Evolutionary conservation across 2,113 vertebrate species (phyloP), one percentile per base, ranked within the genome.

Genomic region (Perca schrenkii): DNA sequence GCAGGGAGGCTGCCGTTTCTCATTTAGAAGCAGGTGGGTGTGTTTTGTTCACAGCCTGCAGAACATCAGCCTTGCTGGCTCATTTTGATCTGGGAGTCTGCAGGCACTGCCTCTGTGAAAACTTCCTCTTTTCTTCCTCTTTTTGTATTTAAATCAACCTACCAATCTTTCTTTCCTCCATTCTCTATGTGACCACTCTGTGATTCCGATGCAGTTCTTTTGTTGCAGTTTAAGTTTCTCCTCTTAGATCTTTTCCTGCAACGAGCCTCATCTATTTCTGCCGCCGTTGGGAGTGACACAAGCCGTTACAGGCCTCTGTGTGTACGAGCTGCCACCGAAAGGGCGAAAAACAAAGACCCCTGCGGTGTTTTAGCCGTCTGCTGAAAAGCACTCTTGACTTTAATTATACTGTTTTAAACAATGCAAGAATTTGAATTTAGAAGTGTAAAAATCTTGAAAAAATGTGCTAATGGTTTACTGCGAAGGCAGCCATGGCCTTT

Each of bases 1-100:
- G 78, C 89, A 60, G 81, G 49, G 83, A 89, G 89, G 92, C 77
- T 88, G 89, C 87, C 58, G 61, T 73, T 79, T 92, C 91, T 89
- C 74, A 81, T 90, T 92, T 90, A 90, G 86, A 90, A 93, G 88
- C 86, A 85, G 83, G 91, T 90, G 86, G 91, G 90, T 81, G 90
- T 78, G 85, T 91, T 90, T 83, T n/a, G 89, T 89, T 75, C 84
- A 68, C 84, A 74, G 74, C 77, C 69, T 83, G 88, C 82, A 77
- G 80, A 82, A 83, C 88, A 83, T 85, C 86, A 82, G 89, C 52
- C 77, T 76, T 34, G 80, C 84, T 74, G 82, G 76, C 69, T 77
- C 78, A 58, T 70, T 86, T 68, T 74, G 79, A 84, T 88, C 86
- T 67, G 80, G 69, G 84, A 84, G 74, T 22, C 72, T 71, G 86